These are phyloP conservation scores for Scelioninae gen. 2 DNA, from an alignment of 2,888 invertebrate genomes.

Conservation along the genomic window DNA sequence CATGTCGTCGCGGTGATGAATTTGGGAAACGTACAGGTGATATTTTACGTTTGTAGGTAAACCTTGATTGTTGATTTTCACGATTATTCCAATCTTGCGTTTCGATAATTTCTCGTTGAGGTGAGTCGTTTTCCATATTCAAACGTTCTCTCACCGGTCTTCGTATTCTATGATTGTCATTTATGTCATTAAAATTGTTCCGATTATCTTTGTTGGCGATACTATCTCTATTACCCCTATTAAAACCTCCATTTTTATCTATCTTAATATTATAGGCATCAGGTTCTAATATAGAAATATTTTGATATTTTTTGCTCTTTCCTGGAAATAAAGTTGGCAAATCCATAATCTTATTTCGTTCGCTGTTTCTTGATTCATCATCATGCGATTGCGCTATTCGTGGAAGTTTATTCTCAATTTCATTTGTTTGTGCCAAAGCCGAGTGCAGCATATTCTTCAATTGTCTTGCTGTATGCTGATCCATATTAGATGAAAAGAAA, in stretches of 20 bases:
- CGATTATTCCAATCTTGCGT: slow-evolving; percentile 15
- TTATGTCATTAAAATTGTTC: neutral
- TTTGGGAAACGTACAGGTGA: slow-evolving; percentile 35
- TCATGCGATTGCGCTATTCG: slow-evolving; percentile 30
- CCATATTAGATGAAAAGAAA: slow-evolving; percentile 64
- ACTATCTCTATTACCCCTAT: neutral
- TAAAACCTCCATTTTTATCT: neutral
- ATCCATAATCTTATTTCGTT: neutral
- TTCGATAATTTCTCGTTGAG: slow-evolving; percentile 28
- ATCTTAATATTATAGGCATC: slow-evolving; percentile 13
- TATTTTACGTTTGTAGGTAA: neutral
- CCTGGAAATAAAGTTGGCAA: slow-evolving; percentile 36
- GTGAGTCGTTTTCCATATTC: slow-evolving; percentile 39
- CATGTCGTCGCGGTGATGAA: slow-evolving; percentile 11
- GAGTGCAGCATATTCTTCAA: slow-evolving; percentile 71
- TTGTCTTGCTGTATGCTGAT: slow-evolving; percentile 69
- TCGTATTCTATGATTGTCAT: slow-evolving; percentile 5
- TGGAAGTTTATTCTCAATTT: slow-evolving; percentile 68
- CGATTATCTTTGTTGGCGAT: too few relatives aligned
- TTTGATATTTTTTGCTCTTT: slow-evolving; percentile 50
- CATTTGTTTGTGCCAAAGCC: slow-evolving; percentile 72
- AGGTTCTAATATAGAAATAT: slow-evolving; percentile 49
- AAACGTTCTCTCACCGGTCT: slow-evolving; percentile 38
- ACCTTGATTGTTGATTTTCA: neutral
- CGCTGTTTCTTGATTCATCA: neutral